phyloP scores from a whole-genome alignment of 1,140 invertebrate species.

The Spodoptera litura region DNA sequence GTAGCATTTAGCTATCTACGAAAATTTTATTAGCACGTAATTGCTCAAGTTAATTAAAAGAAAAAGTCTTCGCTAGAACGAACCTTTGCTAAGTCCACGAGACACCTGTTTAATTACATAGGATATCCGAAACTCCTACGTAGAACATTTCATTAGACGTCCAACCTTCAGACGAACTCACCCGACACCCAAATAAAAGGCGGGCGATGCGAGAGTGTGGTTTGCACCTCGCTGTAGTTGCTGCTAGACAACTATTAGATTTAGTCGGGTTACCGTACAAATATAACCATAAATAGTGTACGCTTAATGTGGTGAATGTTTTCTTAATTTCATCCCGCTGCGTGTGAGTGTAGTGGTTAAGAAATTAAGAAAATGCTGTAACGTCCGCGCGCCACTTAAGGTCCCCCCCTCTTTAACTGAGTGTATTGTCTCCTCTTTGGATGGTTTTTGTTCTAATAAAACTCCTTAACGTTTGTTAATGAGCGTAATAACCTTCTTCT shows the following conservation, averaged over 20 bases:
- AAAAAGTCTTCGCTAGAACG: slow-evolving; percentile 9
- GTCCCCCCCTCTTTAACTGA: slow-evolving; percentile 48
- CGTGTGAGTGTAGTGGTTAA: slow-evolving; percentile 76
- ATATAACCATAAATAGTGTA: slow-evolving; percentile 68
- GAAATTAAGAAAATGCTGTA: slow-evolving; percentile 82
- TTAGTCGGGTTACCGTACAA: slow-evolving; percentile 52
- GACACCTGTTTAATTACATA: slow-evolving; percentile 50
- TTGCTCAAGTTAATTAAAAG: slow-evolving; percentile 38
- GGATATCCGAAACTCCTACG: slow-evolving; percentile 48
- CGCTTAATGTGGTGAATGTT: slow-evolving; percentile 79
- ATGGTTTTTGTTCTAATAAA: slow-evolving; percentile 73
- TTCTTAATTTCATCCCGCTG: slow-evolving; percentile 84
- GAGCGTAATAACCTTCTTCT: slow-evolving; percentile 63
- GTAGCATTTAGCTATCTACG: slow-evolving; percentile 15
- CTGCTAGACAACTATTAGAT: slow-evolving; percentile 44
- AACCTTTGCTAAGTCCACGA: slow-evolving; percentile 37
- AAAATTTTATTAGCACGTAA: slow-evolving; percentile 41
- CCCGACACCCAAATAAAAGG: slow-evolving; percentile 48
- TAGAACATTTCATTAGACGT: slow-evolving; percentile 50
- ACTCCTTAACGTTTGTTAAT: slow-evolving; percentile 73
- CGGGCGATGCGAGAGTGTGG: slow-evolving; percentile 7
- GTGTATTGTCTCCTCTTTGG: slow-evolving; percentile 62
- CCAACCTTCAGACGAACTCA: slow-evolving; percentile 48
- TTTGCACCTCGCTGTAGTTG: slow-evolving; percentile 13
- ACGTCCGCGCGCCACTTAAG: slow-evolving; percentile 68